phyloP scores from a whole-genome alignment of 1,140 invertebrate species.

The Penaeus chinensis region DNA sequence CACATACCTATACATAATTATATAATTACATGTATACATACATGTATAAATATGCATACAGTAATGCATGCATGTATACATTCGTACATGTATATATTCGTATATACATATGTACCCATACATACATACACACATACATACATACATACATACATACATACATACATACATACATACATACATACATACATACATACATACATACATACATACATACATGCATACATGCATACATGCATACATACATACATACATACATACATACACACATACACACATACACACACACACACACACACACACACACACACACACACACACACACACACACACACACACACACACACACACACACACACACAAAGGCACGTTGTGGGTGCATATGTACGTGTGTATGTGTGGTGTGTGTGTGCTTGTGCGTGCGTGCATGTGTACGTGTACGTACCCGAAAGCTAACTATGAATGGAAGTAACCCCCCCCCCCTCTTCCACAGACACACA shows the following conservation, averaged over 20 bases:
- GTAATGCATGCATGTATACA: too few species aligned
- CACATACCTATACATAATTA: too few species aligned
- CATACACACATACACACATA: neutral
- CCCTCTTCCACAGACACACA: neutral
- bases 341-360: conserved; percentile 20
- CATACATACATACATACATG: too few species aligned
- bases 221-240: neutral
- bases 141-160: too few species aligned
- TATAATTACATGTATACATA: too few species aligned
- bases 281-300: neutral
- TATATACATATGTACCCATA: too few species aligned
- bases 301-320: conserved; percentile 15
- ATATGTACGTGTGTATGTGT: neutral
- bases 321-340: neutral
- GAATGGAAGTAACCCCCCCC: neutral
- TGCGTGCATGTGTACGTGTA: too few species aligned
- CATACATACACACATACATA: too few species aligned
- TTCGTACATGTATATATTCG: too few species aligned
- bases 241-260: neutral
- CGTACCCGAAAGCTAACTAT: neutral
- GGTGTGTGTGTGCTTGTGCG: neutral
- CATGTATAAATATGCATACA: neutral
- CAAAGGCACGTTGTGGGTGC: neutral
- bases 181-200: too few species aligned
- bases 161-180: too few species aligned